phyloP scores from a whole-genome alignment of 1,140 invertebrate species.

The Vollenhovia emeryi region DNA sequence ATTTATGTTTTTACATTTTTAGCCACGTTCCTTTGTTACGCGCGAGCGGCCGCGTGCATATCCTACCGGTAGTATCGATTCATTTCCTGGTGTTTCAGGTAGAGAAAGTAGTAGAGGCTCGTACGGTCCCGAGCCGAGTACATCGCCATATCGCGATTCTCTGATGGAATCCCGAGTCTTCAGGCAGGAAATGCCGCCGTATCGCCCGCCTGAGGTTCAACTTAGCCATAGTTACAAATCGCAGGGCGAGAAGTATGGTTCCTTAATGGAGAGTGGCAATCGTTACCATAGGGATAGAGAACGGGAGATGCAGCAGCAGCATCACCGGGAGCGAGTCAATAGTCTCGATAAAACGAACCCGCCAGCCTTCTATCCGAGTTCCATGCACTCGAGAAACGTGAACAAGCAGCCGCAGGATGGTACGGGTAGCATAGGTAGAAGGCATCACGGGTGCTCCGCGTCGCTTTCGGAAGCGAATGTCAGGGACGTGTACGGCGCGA shows the following conservation, averaged over 20 bases:
- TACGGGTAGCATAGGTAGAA: slow-evolving; percentile 82
- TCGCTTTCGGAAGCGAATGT: slow-evolving; percentile 83
- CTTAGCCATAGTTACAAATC: slow-evolving; percentile 78
- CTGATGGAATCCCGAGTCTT: slow-evolving; percentile 78
- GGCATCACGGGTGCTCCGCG: slow-evolving; percentile 80
- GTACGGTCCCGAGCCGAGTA: slow-evolving; percentile 80
- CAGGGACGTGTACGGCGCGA: slow-evolving; percentile 80
- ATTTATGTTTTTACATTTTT: slow-evolving; percentile 4
- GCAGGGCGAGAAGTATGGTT: slow-evolving; percentile 81
- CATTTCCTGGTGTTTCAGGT: slow-evolving; percentile 64
- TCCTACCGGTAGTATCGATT: slow-evolving; percentile 4
- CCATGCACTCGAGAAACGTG: slow-evolving; percentile 75
- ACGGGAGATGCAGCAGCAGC: slow-evolving; percentile 70
- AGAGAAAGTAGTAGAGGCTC: slow-evolving; percentile 79
- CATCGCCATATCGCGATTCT: slow-evolving; percentile 82
- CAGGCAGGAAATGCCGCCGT: slow-evolving; percentile 81
- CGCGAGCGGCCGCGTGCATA: not conserved
- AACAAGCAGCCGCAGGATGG: slow-evolving; percentile 74
- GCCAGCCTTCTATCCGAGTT: slow-evolving; percentile 78
- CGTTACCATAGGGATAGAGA: slow-evolving; percentile 80
- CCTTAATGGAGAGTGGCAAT: slow-evolving; percentile 79
- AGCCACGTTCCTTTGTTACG: not conserved
- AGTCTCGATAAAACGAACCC: slow-evolving; percentile 82
- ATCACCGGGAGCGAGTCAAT: slow-evolving; percentile 82
- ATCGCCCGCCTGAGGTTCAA: slow-evolving; percentile 80